A percentile compares a stretch with the other conserved stretches of the same genome.
phyloP scores from a whole-genome alignment of 2,113 vertebrate species.

The Nibea albiflora region DNA sequence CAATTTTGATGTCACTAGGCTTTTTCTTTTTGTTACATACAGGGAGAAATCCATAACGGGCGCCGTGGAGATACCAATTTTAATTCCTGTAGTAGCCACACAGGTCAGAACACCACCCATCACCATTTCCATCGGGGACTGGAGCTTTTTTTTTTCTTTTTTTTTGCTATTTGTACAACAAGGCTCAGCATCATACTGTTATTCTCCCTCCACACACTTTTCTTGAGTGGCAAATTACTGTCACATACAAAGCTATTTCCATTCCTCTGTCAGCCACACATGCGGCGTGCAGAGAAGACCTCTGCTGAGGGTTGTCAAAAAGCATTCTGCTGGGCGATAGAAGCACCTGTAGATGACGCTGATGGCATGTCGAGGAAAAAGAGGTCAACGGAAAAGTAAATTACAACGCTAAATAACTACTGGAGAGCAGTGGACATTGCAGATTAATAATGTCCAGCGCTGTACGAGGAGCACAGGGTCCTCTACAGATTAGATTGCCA shows the following conservation, averaged over 20 bases:
- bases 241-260: conserved; percentile 40
- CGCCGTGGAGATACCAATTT: conserved; percentile 35
- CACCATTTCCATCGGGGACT: conserved; percentile 15
- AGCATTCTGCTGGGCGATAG: conserved; percentile 15
- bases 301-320: conserved; percentile 34
- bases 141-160: background rate
- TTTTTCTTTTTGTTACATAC: conserved; percentile 30
- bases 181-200: conserved; percentile 8
- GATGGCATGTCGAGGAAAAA: conserved; percentile 2
- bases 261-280: conserved; percentile 31
- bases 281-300: conserved; percentile 12
- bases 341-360: conserved; percentile 22
- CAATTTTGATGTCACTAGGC: conserved; percentile 19
- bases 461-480: conserved; percentile 8
- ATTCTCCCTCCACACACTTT: conserved; percentile 18
- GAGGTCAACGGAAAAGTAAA: conserved; percentile 49
- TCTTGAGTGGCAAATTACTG: conserved; percentile 50
- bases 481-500: conserved; percentile 19
- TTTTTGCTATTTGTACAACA: conserved; percentile 37
- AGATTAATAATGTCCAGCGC: conserved; percentile 23
- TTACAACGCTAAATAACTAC: conserved; percentile 37
- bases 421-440: background rate
- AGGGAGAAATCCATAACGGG: conserved; percentile 41
- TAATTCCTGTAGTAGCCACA: conserved; percentile 25
- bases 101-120: conserved; percentile 31